phyloP scores from a whole-genome alignment of 2,797 vertebrate genomes.

The Rousettus madagascariensis region DNA sequence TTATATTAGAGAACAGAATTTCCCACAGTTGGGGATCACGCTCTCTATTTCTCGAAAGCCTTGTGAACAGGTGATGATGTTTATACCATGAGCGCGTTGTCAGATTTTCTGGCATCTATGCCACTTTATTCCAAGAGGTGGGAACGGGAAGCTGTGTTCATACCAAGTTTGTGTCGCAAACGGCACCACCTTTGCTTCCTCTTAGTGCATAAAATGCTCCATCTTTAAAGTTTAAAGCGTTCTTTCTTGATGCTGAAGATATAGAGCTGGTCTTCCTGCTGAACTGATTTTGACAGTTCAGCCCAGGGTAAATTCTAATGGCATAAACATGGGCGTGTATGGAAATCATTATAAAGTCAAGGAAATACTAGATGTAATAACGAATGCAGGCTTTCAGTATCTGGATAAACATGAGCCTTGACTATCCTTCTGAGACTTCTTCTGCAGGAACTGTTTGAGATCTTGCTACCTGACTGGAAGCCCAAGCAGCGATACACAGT shows the following conservation, averaged over 20 bases:
- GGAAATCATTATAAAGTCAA: conserved; percentile 69
- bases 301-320: conserved; percentile 60
- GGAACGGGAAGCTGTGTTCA: conserved; percentile 65
- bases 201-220: conserved; percentile 71
- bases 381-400: not conserved
- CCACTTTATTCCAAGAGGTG: conserved; percentile 64
- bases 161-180: conserved; percentile 51
- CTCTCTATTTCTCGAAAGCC: not conserved
- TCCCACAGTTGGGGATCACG: not conserved
- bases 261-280: conserved; percentile 59
- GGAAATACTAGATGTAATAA: conserved; percentile 57
- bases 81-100: conserved; percentile 27
- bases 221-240: conserved; percentile 68
- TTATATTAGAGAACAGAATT: not conserved
- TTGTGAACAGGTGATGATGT: not conserved
- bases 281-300: conserved; percentile 65
- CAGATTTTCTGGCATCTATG: conserved; percentile 28
- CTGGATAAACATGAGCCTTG: conserved; percentile 22
- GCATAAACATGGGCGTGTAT: conserved; percentile 46
- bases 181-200: conserved; percentile 72
- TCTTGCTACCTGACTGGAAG: not conserved
- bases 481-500: conserved; percentile 24
- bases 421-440: conserved; percentile 46
- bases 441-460: not conserved
- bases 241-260: conserved; percentile 56